Evolutionary conservation across 1,140 invertebrate species (phyloP), one percentile per base, ranked within the genome.

Genomic region (Mizuhopecten yessoensis): DNA sequence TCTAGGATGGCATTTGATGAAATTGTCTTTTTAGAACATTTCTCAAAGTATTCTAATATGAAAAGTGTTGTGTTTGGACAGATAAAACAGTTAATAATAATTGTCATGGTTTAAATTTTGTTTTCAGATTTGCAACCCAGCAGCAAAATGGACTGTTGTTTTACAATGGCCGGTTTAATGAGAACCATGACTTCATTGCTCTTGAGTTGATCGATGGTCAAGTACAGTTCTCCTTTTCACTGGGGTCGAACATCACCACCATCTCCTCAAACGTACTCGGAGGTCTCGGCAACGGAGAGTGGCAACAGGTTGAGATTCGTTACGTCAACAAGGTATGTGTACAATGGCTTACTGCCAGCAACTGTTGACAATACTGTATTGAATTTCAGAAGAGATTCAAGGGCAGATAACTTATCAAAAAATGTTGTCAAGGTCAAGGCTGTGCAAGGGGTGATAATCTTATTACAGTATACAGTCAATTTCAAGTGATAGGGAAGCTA

Each of bases 111-210:
- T n/a, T n/a, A n/a, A n/a, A n/a, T n/a, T 49, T 92, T 93, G 91
- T 93, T 91, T 96, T 45, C 94, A 98, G 97, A 93, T 99, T 99
- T 96, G 98, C 99, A 0, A 99, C 99, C 0, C 98, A 98, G 93
- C 96, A 97, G 20, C 97, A 97, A 1, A 98, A 99, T 93, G 99
- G 98, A 0, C 96, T 99, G 0, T 95, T 99, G 0, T 97, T 99
- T 0, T 99, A 99, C 97, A 99, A 99, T 96, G 99, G 99, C 0
- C 97, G 99, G 0, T 99, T 99, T 96, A 99, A 99, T 96, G 98
- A 99, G 94, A 97, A 98, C 20, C 99, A 99, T 95, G 99, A 99
- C 96, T 99, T 99, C 95, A 97, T 99, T 33, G 98, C 99, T 0
- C 95, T 99, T 57, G 99, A 99, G 96, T 97, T 99, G 0, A 96